Base-by-base conservation (phyloP, 2,113 vertebrate species). In the Etheostoma cragini region DNA sequence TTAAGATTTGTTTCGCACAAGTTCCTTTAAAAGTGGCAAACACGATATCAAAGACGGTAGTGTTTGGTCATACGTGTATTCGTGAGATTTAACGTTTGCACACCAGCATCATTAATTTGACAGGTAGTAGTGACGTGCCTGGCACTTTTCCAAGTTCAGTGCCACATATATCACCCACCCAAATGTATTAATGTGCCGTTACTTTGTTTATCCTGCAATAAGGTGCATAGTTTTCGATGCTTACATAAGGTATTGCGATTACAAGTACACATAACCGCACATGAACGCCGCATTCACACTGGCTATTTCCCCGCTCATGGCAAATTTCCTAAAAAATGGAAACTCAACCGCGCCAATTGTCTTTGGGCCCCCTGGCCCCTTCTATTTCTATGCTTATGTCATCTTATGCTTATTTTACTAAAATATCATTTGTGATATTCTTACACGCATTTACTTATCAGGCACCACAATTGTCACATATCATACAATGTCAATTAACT, bases 271-370 rank as follows among this genome's bases (percentile, higher is more conserved):
- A 61, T n/a, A 26, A n/a, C 1, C n/a, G 17, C 3, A 49, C 50
- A 0, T 80, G 80, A 91, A 91, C 61, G 72, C 64, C 54, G 8
- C 87, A 86, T 46, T 6, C 12, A 38, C 19, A 24, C 52, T 26
- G 45, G 22, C 50, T 74, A 45, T 62, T 38, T 35, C 10, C 8
- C 38, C 10, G 10, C 38, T 42, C 38, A 42, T 42, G 38, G 38
- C 38, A 11, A 26, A 12, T 17, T 35, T 90, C 82, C 81, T 89
- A 65, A 87, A 30, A 1, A 75, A 17, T 54, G 14, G 71, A 83
- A 80, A 17, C 61, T 49, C 19, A 50, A 35, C 72, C 33, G 6
- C 45, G 19, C 10, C 45, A 26, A 26, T 63, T 33, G 21, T 58
- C 72, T 69, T 61, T 62, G 21, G 16, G 26, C 58, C 30, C 12